Evolutionary conservation across 2,888 invertebrate species (phyloP).

Genomic region (Troilus luridus): DNA sequence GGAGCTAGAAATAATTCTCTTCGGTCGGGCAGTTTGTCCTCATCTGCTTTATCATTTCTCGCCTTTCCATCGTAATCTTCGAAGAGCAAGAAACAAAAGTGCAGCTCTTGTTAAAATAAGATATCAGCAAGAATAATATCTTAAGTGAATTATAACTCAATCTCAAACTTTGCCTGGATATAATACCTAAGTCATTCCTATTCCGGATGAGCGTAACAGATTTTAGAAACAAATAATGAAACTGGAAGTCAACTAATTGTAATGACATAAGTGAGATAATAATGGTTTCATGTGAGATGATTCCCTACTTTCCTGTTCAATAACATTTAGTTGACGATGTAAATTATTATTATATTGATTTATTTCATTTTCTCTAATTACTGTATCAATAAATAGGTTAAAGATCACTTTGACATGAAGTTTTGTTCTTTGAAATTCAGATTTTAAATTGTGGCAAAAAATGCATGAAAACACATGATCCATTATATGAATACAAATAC

Average conservation of each 20-base stretch:
- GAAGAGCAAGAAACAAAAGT: background rate
- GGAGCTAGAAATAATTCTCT: constrained; percentile 7
- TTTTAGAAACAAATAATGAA: background rate
- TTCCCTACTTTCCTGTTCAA: no score
- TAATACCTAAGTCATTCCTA: background rate
- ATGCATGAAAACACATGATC: no score
- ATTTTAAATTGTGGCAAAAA: no score
- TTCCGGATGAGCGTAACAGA: background rate
- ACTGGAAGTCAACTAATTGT: background rate
- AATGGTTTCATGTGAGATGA: no score
- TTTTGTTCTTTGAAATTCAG: no score
- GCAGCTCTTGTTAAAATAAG: background rate
- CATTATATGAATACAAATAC: no score
- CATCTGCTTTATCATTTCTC: background rate
- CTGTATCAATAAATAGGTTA: no score
- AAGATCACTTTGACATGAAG: no score
- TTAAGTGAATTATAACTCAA: background rate
- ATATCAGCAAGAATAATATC: background rate
- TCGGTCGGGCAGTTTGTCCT: background rate
- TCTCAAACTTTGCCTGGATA: background rate
- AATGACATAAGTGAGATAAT: background rate
- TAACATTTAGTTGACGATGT: no score
- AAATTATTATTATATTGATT: no score
- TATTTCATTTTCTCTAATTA: no score
- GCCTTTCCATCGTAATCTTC: background rate